Evolutionary conservation across 2,888 invertebrate species (phyloP).

Genomic region (Hyppa rectilinea): DNA sequence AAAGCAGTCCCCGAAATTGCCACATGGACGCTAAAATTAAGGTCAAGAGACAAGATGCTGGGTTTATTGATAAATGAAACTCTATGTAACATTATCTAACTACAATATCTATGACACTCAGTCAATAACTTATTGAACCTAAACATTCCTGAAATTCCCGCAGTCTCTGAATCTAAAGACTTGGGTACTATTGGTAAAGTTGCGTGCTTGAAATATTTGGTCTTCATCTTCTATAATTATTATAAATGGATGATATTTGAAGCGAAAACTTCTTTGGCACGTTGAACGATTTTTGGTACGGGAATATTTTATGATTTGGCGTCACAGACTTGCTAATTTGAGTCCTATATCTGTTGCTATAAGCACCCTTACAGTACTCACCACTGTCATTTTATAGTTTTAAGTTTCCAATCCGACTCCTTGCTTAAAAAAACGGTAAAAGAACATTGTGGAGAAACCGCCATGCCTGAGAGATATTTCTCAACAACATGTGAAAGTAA

Average conservation of each 20-base stretch:
- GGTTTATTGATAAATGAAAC: slow-evolving; percentile 29
- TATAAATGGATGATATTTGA: neutral
- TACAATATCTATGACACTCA: too few relatives aligned
- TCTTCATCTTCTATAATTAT: neutral
- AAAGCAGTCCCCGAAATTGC: neutral
- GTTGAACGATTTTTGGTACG: neutral
- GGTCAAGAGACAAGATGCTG: neutral
- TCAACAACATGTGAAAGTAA: too few relatives aligned
- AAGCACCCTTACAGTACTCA: too few relatives aligned
- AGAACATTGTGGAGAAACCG: too few relatives aligned
- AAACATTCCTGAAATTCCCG: slow-evolving; percentile 19
- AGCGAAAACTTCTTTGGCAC: neutral
- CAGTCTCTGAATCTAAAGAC: slow-evolving; percentile 26
- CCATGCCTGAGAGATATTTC: too few relatives aligned
- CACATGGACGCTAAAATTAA: slow-evolving; percentile 1
- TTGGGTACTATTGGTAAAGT: slow-evolving; percentile 10
- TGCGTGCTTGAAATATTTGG: slow-evolving; percentile 2
- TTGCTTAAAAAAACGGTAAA: too few relatives aligned
- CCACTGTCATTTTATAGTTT: neutral
- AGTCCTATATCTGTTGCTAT: too few relatives aligned
- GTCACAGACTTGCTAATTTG: neutral
- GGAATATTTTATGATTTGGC: neutral
- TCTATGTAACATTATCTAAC: too few relatives aligned
- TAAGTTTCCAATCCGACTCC: too few relatives aligned
- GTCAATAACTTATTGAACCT: slow-evolving; percentile 25